phyloP scores from a whole-genome alignment of 2,888 invertebrate species.

The Diarsia mendica region DNA sequence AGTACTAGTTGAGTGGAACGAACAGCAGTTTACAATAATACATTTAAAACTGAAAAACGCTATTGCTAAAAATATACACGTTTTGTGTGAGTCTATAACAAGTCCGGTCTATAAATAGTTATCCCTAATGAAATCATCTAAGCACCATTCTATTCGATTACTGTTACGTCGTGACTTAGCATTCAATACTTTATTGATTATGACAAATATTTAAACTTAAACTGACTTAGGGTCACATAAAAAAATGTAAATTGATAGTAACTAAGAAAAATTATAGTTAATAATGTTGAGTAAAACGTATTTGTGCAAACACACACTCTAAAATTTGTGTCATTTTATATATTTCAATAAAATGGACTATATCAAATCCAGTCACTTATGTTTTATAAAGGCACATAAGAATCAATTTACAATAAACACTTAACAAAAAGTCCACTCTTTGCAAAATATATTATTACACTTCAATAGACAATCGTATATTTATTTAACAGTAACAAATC shows the following conservation, averaged over 20 bases:
- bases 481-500: constrained; percentile 58
- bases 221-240: constrained; percentile 84
- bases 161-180: constrained; percentile 87
- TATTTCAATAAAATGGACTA: constrained; percentile 80
- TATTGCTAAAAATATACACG: constrained; percentile 79
- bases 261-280: constrained; percentile 80
- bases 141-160: constrained; percentile 90
- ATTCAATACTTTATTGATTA: constrained; percentile 85
- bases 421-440: constrained; percentile 75
- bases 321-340: constrained; percentile 81
- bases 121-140: constrained; percentile 87
- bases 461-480: constrained; percentile 56
- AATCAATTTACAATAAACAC: constrained; percentile 86
- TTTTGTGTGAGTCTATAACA: constrained; percentile 78
- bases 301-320: constrained; percentile 88
- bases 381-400: constrained; percentile 88
- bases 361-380: constrained; percentile 88
- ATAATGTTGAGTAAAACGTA: constrained; percentile 83
- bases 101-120: constrained; percentile 83
- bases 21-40: constrained; percentile 64
- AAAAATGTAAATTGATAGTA: constrained; percentile 80
- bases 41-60: constrained; percentile 72
- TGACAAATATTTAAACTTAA: constrained; percentile 84
- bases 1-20: constrained; percentile 71
- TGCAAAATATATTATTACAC: constrained; percentile 77